phyloP scores from a whole-genome alignment of 2,888 invertebrate species.

The Rhaphigaster nebulosa region DNA sequence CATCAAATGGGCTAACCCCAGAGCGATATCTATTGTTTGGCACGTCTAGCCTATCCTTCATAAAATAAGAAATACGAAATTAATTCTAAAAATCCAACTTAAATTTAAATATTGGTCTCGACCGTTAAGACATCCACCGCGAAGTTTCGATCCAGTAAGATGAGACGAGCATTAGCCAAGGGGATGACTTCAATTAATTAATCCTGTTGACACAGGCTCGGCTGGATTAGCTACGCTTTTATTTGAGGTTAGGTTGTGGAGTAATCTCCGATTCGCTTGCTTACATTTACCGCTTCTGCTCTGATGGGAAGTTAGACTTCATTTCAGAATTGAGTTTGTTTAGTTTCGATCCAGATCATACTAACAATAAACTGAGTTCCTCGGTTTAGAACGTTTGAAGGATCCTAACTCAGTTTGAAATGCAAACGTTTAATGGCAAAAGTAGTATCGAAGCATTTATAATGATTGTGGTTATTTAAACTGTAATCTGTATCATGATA shows the following conservation, averaged over 20 bases:
- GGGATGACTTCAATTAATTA: constrained; percentile 36
- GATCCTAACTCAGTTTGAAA: not conserved
- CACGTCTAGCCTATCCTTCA: too few relatives aligned
- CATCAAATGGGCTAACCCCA: too few relatives aligned
- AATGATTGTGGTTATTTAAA: not conserved
- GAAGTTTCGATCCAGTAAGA: not conserved
- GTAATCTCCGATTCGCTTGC: constrained; percentile 39
- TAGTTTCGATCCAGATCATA: constrained; percentile 39
- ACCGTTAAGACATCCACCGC: not conserved
- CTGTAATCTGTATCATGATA: not conserved
- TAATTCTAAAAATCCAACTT: too few relatives aligned
- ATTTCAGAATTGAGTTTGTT: constrained; percentile 44
- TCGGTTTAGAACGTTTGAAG: constrained; percentile 9
- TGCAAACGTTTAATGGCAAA: not conserved
- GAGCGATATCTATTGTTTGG: too few relatives aligned
- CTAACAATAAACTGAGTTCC: not conserved
- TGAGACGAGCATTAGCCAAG: not conserved
- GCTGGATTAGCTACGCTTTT: constrained; percentile 44
- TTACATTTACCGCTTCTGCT: constrained; percentile 18
- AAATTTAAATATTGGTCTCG: too few relatives aligned
- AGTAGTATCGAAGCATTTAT: not conserved
- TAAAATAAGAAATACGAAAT: too few relatives aligned
- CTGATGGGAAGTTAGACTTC: constrained; percentile 39
- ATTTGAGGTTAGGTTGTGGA: constrained; percentile 25
- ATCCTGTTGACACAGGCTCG: constrained; percentile 24